Conservation (phyloP, 1,140 invertebrate species). For the Platorchestia sp. region DNA sequence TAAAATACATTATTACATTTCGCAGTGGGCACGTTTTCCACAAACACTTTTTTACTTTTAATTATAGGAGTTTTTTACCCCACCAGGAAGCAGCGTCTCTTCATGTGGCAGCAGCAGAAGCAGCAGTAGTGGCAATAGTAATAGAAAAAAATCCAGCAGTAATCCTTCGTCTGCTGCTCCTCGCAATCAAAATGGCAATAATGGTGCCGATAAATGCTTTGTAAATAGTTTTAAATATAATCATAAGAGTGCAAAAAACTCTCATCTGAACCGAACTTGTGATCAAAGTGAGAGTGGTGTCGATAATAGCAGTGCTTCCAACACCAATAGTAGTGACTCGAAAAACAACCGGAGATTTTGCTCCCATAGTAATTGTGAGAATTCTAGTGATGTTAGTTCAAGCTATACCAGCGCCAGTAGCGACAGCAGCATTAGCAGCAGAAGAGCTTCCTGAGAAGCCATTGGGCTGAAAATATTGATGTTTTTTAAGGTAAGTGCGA, state of each 20-base stretch:
- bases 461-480: not conserved
- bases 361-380: constrained; percentile 15
- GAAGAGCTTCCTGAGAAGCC: not conserved
- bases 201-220: not conserved
- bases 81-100: constrained; percentile 51
- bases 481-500: not conserved
- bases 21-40: not conserved
- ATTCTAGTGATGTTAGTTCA: constrained; percentile 21
- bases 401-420: constrained; percentile 56
- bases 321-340: not conserved
- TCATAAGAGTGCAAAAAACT: constrained; percentile 35
- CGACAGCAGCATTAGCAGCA: constrained; percentile 34
- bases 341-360: constrained; percentile 4
- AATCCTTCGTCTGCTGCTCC: not conserved
- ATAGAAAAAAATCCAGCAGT: constrained; percentile 55
- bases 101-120: constrained; percentile 59
- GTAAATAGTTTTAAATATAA: constrained; percentile 48
- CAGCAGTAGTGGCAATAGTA: constrained; percentile 45
- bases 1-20: not conserved
- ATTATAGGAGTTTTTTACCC: not conserved
- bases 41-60: not conserved
- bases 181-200: constrained; percentile 5
- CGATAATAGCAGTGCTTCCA: not conserved
- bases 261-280: not conserved
- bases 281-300: not conserved